Evolutionary conservation across 92 coral and sea anemone genomes (phyloP), one percentile per base, ranked within the genome.

Genomic region (Epizoanthus fatuus): DNA sequence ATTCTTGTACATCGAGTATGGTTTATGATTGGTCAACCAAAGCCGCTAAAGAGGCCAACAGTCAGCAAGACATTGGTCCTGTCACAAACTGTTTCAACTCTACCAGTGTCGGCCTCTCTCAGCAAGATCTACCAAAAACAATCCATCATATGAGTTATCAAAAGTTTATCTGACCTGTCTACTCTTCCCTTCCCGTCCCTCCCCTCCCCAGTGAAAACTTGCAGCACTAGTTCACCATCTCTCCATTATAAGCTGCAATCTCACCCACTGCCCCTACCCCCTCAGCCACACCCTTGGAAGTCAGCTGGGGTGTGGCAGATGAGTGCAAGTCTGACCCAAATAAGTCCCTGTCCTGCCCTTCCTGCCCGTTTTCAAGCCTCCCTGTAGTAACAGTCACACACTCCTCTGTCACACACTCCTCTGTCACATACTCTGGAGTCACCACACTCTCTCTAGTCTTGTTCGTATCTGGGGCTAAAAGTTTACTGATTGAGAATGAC

Each of bases 241-340:
- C 95, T 45, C 97, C 94, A 89, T 93, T 95, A 37, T 81, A 90
- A 84, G 94, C 81, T 65, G 66, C 87, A 51, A 88, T 85, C 16
- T 94, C 98, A 39, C 52, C 70, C 7, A 58, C 53, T 13, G 75
- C 72, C 79, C 95, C 97, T 81, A 93, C 76, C 84, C 92, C 93
- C 16, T 94, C 98, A 19, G 89, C 82, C 70, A 91, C 60, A 1
- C 96, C 98, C 92, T 90, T 95, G 92, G 97, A 76, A 54, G 90
- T 83, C 8, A 93, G 92, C 59, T 93, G 96, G 75, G 95, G 79
- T 68, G 73, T 35, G 75, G 80, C 49, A 75, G 84, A 19, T 38
- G 49, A 55, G 79, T 87, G 40, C 76, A 81, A 22, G 67, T 75
- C 79, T 54, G 75, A 74, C 52, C 84, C 74, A 60, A 83, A 60